These are phyloP conservation scores for Anticlea derivata DNA, from an alignment of 2,888 invertebrate species.

Conservation along the genomic window DNA sequence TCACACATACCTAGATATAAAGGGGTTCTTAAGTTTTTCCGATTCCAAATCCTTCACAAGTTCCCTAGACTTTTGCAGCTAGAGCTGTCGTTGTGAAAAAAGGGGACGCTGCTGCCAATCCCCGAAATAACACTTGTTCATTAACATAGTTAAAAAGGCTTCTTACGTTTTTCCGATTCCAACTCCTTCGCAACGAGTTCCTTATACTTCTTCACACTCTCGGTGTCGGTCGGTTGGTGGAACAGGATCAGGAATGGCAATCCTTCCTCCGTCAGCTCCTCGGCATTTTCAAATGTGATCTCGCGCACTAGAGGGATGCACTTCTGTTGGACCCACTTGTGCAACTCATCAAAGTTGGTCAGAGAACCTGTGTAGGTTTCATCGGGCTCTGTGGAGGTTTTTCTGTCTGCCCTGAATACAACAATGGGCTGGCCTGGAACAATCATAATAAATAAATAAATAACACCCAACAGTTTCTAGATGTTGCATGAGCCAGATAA, in stretches of 20 bases:
- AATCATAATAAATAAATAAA: background rate
- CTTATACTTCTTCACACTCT: slow-evolving; percentile 93
- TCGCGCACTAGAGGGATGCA: slow-evolving; percentile 98
- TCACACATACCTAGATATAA: too few species aligned
- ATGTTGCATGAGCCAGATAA: too few species aligned
- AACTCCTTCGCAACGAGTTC: slow-evolving; percentile 91
- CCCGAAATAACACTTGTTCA: too few species aligned
- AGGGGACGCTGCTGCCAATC: too few species aligned
- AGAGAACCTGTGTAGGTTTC: slow-evolving; percentile 92
- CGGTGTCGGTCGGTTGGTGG: slow-evolving; percentile 92
- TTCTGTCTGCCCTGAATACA: slow-evolving; percentile 92
- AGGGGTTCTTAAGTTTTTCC: too few species aligned
- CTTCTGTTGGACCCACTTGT: slow-evolving; percentile 94
- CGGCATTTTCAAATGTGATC: slow-evolving; percentile 99
- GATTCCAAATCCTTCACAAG: too few species aligned
- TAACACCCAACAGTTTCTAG: too few species aligned
- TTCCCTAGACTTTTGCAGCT: too few species aligned
- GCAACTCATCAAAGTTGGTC: slow-evolving; percentile 91
- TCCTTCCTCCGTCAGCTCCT: slow-evolving; percentile 99
- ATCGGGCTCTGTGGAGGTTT: slow-evolving; percentile 91
- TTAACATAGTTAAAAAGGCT: background rate
- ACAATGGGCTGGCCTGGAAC: slow-evolving; percentile 88
- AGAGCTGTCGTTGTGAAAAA: too few species aligned
- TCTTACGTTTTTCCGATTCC: slow-evolving; percentile 94
- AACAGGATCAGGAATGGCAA: slow-evolving; percentile 99